A percentile compares a stretch with the other conserved stretches of the same genome.
These are phyloP conservation scores for Brachionus rubens DNA, from an alignment of 1,140 invertebrate genomes.

Conservation along the genomic window DNA sequence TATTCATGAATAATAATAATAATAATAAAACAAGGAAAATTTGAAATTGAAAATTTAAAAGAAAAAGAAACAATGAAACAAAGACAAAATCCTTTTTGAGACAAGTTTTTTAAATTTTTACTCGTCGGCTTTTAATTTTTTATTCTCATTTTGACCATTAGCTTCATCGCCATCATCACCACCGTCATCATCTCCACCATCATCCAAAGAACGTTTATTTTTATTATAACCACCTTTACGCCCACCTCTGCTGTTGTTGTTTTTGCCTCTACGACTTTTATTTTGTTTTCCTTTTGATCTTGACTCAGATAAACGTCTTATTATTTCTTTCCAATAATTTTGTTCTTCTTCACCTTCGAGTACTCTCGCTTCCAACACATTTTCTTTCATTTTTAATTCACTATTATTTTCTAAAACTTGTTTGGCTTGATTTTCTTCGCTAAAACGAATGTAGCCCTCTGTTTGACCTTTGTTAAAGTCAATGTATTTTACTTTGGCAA, in stretches of 20 bases:
- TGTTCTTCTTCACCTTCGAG: constrained; percentile 44
- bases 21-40: too few species aligned
- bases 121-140: constrained; percentile 32
- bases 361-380: not conserved
- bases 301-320: not conserved
- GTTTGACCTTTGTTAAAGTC: constrained; percentile 43
- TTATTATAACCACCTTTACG: constrained; percentile 11
- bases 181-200: not conserved
- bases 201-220: constrained; percentile 21
- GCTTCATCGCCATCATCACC: not conserved
- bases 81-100: too few species aligned
- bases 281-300: not conserved
- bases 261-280: not conserved
- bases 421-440: constrained; percentile 23
- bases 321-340: constrained; percentile 35
- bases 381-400: not conserved
- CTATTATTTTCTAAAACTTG: constrained; percentile 26
- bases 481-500: not conserved
- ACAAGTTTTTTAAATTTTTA: not conserved
- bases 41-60: too few species aligned
- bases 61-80: too few species aligned
- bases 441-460: constrained; percentile 37
- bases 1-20: too few species aligned
- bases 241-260: not conserved
- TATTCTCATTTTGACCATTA: not conserved